Base-by-base conservation (phyloP, 2,797 vertebrate genomes). In the Phoeniculus purpureus region DNA sequence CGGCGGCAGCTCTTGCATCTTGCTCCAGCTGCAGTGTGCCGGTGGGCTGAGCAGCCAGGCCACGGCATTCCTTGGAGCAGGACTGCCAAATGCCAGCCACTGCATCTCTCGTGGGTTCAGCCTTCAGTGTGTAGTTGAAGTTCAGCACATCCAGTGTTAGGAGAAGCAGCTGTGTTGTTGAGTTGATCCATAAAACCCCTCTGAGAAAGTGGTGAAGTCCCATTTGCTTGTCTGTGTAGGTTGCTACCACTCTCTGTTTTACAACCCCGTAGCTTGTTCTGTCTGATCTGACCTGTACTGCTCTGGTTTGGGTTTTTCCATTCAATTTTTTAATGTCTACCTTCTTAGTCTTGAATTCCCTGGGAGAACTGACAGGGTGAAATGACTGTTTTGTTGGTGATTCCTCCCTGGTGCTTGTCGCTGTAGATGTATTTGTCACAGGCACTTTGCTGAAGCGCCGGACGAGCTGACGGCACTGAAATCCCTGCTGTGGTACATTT, bases 41-140 rank as follows among this genome's bases (percentile, higher is more conserved):
- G 48, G 22, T 5, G 10, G 58, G 65, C 67, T 27, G 61, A 84
- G 73, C 66, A 18, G 31, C 37, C 21, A 5, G 67, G 60, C 54
- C 82, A 34, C 0, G 1, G 51, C 0, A 0, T 2, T 32, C 7
- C 2, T 9, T 0, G 1, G 17, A 74, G 25, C 50, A 16, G 21
- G 19, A 25, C 55, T 78, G 91, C 73, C 77, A 25, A 75, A 19
- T 5, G 22, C 67, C 45, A 12, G 8, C 20, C 10, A 6, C 62
- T 17, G 43, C 31, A 52, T 13, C 40, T 70, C 77, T 9, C 75
- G 1, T 1, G 2, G 45, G 7, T 14, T 20, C 66, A 66, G 66
- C 52, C 67, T 20, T 48, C 25, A 15, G 40, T 1, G 0, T 4
- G 45, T 62, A 12, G 76, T 82, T 66, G 1, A 61, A 65, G 51